Evolutionary conservation across 2,113 vertebrate genomes (phyloP), one percentile per base, ranked within the genome.

Genomic region (Poeciliopsis turrubarensis): DNA sequence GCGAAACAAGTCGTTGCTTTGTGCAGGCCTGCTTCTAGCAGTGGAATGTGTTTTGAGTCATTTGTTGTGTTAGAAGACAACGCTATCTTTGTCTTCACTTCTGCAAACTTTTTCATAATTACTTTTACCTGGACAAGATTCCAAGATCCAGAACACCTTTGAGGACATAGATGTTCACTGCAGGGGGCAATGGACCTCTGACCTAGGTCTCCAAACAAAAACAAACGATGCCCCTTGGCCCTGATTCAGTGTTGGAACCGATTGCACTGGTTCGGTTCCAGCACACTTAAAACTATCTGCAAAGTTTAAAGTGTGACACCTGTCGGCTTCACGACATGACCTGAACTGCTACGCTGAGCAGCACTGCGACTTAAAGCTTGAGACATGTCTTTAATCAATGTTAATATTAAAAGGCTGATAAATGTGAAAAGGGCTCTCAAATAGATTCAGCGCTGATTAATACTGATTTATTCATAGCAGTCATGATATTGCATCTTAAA

Each of bases 401-500:
- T 89, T 92, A 92, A 90, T 93, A 93, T 93, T 94, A 92, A 93
- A 91, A 91, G 85, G 80, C 86, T 92, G 88, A 93, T 94, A 87
- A 92, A 92, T 94, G 85, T 87, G 87, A 90, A 82, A 41, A 91
- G 78, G 67, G 87, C 70, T 68, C 86, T 80, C 77, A 85, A 89
- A 83, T 82, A 79, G 86, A 84, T 69, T 79, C 64, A 72, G 72
- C 75, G 75, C 86, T 92, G 89, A 94, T 94, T 91, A 92, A 92
- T 93, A 85, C 79, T 84, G 86, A 83, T 92, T 90, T 93, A 93
- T 94, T 94, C 92, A 91, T 93, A 89, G 87, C 75, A 65, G 75
- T 81, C 73, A 73, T 89, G 91, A 71, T 62, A 71, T 73, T 83
- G 68, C 61, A 79, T 89, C 72, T 91, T 87, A 90, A 89, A 91